A percentile compares a stretch with the other conserved stretches of the same genome.
These are phyloP conservation scores for Busarellus nigricollis DNA, from an alignment of 2,797 vertebrate species.

Conservation along the genomic window DNA sequence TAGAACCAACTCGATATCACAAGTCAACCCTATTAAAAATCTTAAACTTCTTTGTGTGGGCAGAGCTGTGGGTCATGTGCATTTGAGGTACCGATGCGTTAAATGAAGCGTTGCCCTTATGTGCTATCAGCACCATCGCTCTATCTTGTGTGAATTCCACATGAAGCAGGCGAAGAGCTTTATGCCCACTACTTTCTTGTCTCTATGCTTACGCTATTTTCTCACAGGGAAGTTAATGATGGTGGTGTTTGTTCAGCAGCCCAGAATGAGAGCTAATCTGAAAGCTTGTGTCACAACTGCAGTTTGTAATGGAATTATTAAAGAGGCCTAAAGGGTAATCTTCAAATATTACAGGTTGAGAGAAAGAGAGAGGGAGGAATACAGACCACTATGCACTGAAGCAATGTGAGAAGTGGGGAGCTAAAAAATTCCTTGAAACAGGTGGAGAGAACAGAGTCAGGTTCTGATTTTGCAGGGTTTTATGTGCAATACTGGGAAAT, in stretches of 20 bases:
- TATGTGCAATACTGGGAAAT: background rate
- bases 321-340: constrained; percentile 5
- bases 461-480: background rate
- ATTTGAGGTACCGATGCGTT: background rate
- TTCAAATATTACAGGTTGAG: background rate
- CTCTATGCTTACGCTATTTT: background rate
- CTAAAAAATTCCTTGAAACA: background rate
- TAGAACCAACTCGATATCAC: background rate
- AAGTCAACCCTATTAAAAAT: background rate
- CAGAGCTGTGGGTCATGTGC: background rate
- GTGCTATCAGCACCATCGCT: background rate
- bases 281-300: background rate
- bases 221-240: constrained; percentile 6
- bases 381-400: background rate
- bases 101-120: background rate
- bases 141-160: background rate
- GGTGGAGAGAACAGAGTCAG: background rate
- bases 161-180: background rate
- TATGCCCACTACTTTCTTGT: background rate
- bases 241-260: constrained; percentile 29
- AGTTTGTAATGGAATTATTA: background rate
- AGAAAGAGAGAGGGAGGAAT: background rate
- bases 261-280: constrained; percentile 39
- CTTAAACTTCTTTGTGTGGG: background rate
- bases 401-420: background rate